A percentile compares a stretch with the other conserved stretches of the same genome.
phyloP scores from a whole-genome alignment of 2,888 invertebrate genomes.

The Amphimallon solstitiale region DNA sequence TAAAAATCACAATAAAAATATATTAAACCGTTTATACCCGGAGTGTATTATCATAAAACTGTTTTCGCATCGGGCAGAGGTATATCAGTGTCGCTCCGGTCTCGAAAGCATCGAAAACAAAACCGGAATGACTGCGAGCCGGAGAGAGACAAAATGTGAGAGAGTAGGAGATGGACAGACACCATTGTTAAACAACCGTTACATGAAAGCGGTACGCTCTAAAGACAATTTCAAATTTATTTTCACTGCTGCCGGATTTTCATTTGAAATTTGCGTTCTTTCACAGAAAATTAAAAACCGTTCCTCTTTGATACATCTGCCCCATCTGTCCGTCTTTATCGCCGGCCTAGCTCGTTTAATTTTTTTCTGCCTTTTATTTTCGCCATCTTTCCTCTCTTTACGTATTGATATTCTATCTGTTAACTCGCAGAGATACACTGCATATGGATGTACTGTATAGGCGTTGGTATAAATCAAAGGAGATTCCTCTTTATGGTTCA shows the following conservation, averaged over 20 bases:
- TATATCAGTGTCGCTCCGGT: slow-evolving; percentile 10
- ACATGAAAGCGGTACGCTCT: slow-evolving; percentile 27
- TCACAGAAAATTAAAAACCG: slow-evolving; percentile 35
- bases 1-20: slow-evolving; percentile 18
- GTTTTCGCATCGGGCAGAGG: slow-evolving; percentile 24
- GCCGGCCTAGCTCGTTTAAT: slow-evolving; percentile 1
- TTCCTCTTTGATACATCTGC: slow-evolving; percentile 29
- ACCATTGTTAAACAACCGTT: slow-evolving; percentile 28
- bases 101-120: slow-evolving; percentile 12
- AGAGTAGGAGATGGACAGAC: neutral
- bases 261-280: slow-evolving; percentile 36
- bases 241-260: slow-evolving; percentile 28
- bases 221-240: slow-evolving; percentile 33
- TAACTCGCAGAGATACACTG: no score
- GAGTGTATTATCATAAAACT: slow-evolving; percentile 13
- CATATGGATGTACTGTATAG: no score
- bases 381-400: neutral
- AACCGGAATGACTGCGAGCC: neutral
- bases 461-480: no score
- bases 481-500: no score
- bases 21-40: slow-evolving; percentile 9
- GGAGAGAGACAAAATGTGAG: neutral
- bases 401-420: no score
- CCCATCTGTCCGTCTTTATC: slow-evolving; percentile 21
- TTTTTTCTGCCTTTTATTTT: neutral